Evolutionary conservation across 2,888 invertebrate species (phyloP), one percentile per base, ranked within the genome.

Genomic region (Epirrita christyi): DNA sequence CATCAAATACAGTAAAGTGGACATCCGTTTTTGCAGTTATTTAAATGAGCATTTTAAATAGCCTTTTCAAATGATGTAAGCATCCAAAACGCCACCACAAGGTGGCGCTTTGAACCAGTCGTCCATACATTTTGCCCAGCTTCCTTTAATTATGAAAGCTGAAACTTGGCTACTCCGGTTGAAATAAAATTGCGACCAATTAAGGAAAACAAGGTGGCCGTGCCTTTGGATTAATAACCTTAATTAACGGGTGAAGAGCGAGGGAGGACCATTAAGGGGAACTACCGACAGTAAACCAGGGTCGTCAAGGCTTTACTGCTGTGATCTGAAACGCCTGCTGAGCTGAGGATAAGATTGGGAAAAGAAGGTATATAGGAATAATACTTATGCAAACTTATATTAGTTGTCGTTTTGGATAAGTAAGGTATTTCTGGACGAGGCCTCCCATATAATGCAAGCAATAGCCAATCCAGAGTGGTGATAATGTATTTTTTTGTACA

Each of bases 121-220:
- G 32, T 8, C 9, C 32, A 32, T 32, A 32, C 32, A 32, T 9
- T 32, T 32, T 32, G 9, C 32, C 32, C 32, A 32, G 32, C 32
- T 8, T 32, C 32, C 32, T 80, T 78, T 81, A 85, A 83, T 86
- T 81, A 83, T 85, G 80, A 80, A 81, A 83, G 71, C 69, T 71
- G 78, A 82, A 72, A 73, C 79, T 70, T 71, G 70, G 73, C 81
- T 80, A 77, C 73, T 71, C 74, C 37, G 37, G 55, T 69, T 80
- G 75, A 83, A 86, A 88, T 88, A 87, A 88, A 89, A 86, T 81
- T 86, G 83, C 81, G 80, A 83, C 86, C 88, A 89, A 89, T 90
- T 90, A 89, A 75, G 80, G 83, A 81, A 86, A 88, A 88, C 88
- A 86, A 86, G 87, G 85, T 88, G 78, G 84, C 74, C 82, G 86